A percentile compares a stretch with the other conserved stretches of the same genome.
phyloP scores from a whole-genome alignment of 2,797 vertebrate genomes.

The Platyrinchus mystaceus region DNA sequence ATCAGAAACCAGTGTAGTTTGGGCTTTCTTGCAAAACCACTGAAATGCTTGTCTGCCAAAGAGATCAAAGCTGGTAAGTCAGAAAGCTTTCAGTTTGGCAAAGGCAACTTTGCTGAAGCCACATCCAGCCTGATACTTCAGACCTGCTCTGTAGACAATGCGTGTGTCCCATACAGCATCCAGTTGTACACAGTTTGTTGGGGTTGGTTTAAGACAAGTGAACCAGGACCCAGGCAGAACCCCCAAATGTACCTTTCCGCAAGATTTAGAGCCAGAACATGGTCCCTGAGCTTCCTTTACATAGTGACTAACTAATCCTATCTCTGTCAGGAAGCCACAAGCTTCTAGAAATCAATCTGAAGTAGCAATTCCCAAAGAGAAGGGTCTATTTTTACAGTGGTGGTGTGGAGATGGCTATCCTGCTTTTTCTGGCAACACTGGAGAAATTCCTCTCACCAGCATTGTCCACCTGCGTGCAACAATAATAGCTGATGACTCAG shows the following conservation, averaged over 20 bases:
- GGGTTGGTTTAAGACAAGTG: background rate
- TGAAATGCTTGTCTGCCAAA: background rate
- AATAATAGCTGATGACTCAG: constrained; percentile 63
- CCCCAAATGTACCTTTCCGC: fast-evolving
- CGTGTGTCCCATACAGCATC: background rate
- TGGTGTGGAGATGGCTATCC: background rate
- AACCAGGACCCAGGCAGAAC: background rate
- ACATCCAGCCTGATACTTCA: background rate
- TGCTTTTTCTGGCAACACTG: constrained; percentile 26
- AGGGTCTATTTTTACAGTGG: constrained; percentile 17
- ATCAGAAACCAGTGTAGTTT: background rate
- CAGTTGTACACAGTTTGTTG: background rate
- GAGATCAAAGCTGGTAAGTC: background rate
- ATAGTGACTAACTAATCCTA: fast-evolving
- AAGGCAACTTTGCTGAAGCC: background rate
- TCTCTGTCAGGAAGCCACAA: background rate
- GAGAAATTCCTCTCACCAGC: constrained; percentile 18
- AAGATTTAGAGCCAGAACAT: background rate
- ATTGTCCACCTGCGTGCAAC: background rate
- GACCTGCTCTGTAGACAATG: background rate
- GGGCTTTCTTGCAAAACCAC: background rate
- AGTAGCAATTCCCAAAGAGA: background rate
- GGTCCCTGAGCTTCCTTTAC: background rate
- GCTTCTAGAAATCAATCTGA: background rate
- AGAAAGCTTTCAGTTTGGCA: constrained; percentile 12